Evolutionary conservation across 2,113 vertebrate genomes (phyloP).

Genomic region (Channa argus): DNA sequence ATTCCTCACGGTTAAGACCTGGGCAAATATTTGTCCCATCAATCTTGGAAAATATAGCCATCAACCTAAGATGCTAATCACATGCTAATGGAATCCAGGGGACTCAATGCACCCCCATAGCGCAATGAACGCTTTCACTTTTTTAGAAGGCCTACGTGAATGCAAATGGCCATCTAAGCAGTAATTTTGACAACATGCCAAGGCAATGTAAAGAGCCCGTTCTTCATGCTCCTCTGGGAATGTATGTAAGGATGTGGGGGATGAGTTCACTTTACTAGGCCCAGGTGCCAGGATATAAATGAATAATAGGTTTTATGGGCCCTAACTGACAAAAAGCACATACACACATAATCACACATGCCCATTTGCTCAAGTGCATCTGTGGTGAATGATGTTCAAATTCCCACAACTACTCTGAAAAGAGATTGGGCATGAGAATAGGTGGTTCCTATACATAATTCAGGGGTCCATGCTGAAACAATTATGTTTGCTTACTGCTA

Average conservation of each 20-base stretch:
- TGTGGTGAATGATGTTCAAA: conserved; percentile 77
- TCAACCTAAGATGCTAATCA: conserved; percentile 80
- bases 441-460: conserved; percentile 81
- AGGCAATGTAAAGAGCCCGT: conserved; percentile 77
- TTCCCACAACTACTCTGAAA: conserved; percentile 81
- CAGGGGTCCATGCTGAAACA: conserved; percentile 77
- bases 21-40: conserved; percentile 82
- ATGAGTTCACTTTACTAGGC: conserved; percentile 80
- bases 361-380: conserved; percentile 73
- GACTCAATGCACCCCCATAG: conserved; percentile 73
- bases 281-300: conserved; percentile 82
- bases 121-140: conserved; percentile 74
- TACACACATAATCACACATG: conserved; percentile 70
- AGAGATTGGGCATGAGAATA: conserved; percentile 76
- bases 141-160: conserved; percentile 76
- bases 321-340: conserved; percentile 58
- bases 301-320: conserved; percentile 80
- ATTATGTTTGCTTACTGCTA: conserved; percentile 79
- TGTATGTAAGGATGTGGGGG: conserved; percentile 76
- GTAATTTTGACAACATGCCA: conserved; percentile 77
- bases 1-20: conserved; percentile 73
- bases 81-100: conserved; percentile 78
- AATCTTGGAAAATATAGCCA: conserved; percentile 81
- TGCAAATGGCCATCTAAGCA: conserved; percentile 80
- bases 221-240: conserved; percentile 80